These are phyloP conservation scores for Drosophila triauraria DNA, from an alignment of 1,140 invertebrate species.

Conservation along the genomic window DNA sequence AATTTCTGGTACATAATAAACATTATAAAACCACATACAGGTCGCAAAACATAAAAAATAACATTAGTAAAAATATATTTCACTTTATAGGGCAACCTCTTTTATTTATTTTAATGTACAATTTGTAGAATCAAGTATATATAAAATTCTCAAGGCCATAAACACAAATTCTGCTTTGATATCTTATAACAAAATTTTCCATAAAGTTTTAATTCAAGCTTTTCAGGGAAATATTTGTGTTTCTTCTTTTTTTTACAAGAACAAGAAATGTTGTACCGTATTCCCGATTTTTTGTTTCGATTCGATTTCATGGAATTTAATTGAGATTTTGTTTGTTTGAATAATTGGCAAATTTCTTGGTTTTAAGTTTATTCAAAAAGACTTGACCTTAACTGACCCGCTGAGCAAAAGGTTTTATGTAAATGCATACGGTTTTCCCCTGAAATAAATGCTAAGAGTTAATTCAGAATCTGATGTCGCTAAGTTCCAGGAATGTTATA, in stretches of 20 bases:
- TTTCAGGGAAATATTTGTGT: not conserved
- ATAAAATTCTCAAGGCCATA: too few relatives aligned
- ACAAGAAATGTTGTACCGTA: not conserved
- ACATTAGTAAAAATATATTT: too few relatives aligned
- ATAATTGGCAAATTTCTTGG: conserved; percentile 1
- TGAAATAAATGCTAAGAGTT: not conserved
- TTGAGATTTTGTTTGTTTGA: not conserved
- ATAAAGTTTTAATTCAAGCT: not conserved
- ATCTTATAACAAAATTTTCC: not conserved
- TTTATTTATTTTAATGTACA: too few relatives aligned
- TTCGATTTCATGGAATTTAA: conserved; percentile 2
- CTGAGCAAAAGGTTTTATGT: not conserved
- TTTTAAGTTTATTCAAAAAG: not conserved
- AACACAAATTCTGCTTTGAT: too few relatives aligned
- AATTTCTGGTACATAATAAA: too few relatives aligned
- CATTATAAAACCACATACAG: too few relatives aligned
- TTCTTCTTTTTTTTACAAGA: not conserved
- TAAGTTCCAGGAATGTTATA: too few relatives aligned
- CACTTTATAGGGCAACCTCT: too few relatives aligned
- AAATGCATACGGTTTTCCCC: not conserved
- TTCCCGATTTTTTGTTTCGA: conserved; percentile 1
- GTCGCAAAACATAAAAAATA: too few relatives aligned
- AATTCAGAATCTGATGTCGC: not conserved
- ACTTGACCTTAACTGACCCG: conserved; percentile 3
- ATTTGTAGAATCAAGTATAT: too few relatives aligned